A percentile compares a stretch with the other conserved stretches of the same genome.
These are phyloP conservation scores for Exocentrus adspersus DNA, from an alignment of 2,888 invertebrate genomes.

Conservation along the genomic window DNA sequence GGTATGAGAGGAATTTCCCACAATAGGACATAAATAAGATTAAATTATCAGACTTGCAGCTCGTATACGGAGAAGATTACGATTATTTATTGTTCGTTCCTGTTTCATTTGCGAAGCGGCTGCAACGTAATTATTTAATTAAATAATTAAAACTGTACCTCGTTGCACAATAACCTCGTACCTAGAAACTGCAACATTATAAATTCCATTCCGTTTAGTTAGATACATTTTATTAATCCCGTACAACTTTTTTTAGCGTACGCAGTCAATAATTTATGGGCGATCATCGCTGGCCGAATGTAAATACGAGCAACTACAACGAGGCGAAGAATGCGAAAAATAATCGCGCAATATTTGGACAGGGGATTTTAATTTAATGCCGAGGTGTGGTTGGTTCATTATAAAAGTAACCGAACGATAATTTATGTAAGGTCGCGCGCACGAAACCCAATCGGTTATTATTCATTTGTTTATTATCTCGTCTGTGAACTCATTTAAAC, in stretches of 20 bases:
- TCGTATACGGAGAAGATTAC: constrained; percentile 32
- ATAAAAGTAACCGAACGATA: constrained; percentile 44
- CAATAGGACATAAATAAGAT: constrained; percentile 39
- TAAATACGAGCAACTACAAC: not conserved
- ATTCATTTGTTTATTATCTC: constrained; percentile 46
- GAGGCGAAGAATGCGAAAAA: not conserved
- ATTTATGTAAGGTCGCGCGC: constrained; percentile 42
- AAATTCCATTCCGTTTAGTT: too few species aligned
- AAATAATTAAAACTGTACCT: constrained; percentile 2
- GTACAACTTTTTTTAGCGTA: too few species aligned
- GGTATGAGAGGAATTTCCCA: constrained; percentile 9
- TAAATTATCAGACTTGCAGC: constrained; percentile 35
- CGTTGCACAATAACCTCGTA: not conserved
- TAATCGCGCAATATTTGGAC: constrained; percentile 43
- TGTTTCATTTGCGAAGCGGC: constrained; percentile 8
- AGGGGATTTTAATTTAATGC: constrained; percentile 44
- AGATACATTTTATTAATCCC: too few species aligned
- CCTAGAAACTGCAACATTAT: not conserved
- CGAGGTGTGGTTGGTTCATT: constrained; percentile 45
- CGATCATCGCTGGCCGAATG: not conserved
- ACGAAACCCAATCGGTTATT: constrained; percentile 45
- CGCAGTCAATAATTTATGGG: not conserved
- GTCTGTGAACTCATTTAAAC: constrained; percentile 31
- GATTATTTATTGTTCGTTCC: constrained; percentile 21
- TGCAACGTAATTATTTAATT: constrained; percentile 18